phyloP scores from a whole-genome alignment of 2,888 invertebrate genomes.

The Dysmachus trigonus region DNA sequence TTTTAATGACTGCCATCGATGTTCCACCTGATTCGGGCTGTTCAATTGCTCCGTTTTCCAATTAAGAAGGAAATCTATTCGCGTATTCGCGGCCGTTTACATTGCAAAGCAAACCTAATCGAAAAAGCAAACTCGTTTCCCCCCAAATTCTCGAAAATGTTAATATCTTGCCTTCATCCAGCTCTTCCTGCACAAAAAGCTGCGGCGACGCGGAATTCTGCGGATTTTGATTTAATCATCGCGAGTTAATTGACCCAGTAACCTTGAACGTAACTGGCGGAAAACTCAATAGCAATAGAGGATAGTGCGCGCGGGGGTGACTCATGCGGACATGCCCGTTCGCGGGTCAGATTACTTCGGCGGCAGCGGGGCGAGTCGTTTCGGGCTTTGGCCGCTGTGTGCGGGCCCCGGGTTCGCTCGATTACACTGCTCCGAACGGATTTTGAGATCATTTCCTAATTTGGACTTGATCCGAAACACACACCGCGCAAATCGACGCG shows the following conservation, averaged over 20 bases:
- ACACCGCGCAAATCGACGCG: background rate
- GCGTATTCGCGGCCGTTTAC: background rate
- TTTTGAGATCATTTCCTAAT: background rate
- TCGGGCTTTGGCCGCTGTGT: background rate
- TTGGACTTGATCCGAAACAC: background rate
- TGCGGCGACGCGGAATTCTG: background rate
- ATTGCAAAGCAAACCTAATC: background rate
- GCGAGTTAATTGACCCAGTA: slow-evolving; percentile 15
- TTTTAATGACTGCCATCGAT: background rate
- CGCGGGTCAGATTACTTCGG: background rate
- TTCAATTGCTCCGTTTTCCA: background rate
- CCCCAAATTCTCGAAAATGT: background rate
- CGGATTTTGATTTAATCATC: slow-evolving; percentile 12
- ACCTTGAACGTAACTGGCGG: background rate
- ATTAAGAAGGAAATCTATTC: background rate
- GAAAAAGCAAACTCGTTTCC: background rate
- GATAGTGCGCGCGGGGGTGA: slow-evolving; percentile 6
- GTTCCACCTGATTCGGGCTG: background rate
- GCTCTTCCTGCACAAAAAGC: background rate
- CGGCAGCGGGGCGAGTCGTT: background rate
- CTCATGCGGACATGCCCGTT: background rate
- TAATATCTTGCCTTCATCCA: background rate
- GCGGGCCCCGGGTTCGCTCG: background rate
- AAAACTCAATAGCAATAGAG: slow-evolving; percentile 5
- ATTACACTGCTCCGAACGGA: background rate